Evolutionary conservation across 2,888 invertebrate genomes (phyloP), one percentile per base, ranked within the genome.

Genomic region (Rhingia campestris): DNA sequence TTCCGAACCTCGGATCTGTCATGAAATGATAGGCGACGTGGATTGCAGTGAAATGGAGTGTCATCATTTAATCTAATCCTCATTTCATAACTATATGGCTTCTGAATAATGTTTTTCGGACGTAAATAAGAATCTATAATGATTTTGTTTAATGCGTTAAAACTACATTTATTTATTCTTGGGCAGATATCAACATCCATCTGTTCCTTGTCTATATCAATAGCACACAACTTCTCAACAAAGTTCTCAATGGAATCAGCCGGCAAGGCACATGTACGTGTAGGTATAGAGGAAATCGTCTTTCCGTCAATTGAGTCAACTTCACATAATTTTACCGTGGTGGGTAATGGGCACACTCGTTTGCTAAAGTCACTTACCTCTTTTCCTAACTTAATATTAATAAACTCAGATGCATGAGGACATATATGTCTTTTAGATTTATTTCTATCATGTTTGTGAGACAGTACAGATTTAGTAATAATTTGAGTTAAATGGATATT

Each of bases 361-460:
- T n/a, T 49, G 22, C 47, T 63, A 22, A 22, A 39, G 9, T 32
- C 61, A 63, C 61, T 4, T 41, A 58, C 12, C 4, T n/a, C n/a
- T n/a, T n/a, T n/a, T n/a, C n/a, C n/a, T n/a, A n/a, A n/a, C n/a
- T n/a, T n/a, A n/a, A n/a, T n/a, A n/a, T n/a, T n/a, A n/a, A n/a
- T n/a, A n/a, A n/a, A n/a, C n/a, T n/a, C n/a, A n/a, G n/a, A n/a
- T n/a, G n/a, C n/a, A n/a, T 33, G 33, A 47, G n/a, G 22, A 22
- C 37, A 63, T 63, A 35, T 35, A 35, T 61, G 41, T 58, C 58
- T 4, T 51, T 37, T 47, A 39, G 39, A n/a, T 53, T 53, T 66
- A 66, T 66, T 66, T 14, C 14, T 4, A 2, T 53, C 14, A 66
- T 14, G 6, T 53, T 33, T 66, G 6, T 33, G 5, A 30, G 33